These are phyloP conservation scores for Drosophila hamatofila DNA, from an alignment of 2,888 invertebrate genomes.

Conservation along the genomic window DNA sequence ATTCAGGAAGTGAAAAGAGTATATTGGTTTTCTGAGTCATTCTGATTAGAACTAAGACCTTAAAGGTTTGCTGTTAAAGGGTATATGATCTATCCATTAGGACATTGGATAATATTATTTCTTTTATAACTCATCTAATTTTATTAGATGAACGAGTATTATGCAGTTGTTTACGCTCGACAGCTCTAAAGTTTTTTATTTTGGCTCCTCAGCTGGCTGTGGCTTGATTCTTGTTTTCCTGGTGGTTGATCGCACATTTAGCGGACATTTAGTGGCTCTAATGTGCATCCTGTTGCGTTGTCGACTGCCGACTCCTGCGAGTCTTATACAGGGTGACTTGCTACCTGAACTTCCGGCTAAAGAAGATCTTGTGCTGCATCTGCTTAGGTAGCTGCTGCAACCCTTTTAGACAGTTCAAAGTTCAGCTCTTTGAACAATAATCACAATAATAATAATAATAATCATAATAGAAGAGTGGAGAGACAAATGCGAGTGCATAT, in stretches of 20 bases:
- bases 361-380: slow-evolving; percentile 25
- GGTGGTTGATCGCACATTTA: slow-evolving; percentile 11
- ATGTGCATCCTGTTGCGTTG: slow-evolving; percentile 77
- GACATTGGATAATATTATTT: not conserved
- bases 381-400: slow-evolving; percentile 45
- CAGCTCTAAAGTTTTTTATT: no score
- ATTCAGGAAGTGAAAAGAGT: no score
- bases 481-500: slow-evolving; percentile 30
- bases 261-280: slow-evolving; percentile 20
- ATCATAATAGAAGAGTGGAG: slow-evolving; percentile 33
- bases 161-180: not conserved
- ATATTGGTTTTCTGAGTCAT: no score
- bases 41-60: no score
- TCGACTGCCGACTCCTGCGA: not conserved
- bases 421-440: slow-evolving; percentile 61
- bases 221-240: not conserved
- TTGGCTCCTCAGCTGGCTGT: slow-evolving; percentile 25
- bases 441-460: slow-evolving; percentile 53
- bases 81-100: no score
- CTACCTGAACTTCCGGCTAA: slow-evolving; percentile 78
- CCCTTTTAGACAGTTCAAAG: slow-evolving; percentile 66
- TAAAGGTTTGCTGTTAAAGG: no score
- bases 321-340: slow-evolving; percentile 39
- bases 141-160: not conserved
- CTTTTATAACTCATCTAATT: not conserved